A percentile compares a stretch with the other conserved stretches of the same genome.
Conservation (phyloP, 2,113 vertebrate genomes). For the Drymodes brunneopygia region DNA sequence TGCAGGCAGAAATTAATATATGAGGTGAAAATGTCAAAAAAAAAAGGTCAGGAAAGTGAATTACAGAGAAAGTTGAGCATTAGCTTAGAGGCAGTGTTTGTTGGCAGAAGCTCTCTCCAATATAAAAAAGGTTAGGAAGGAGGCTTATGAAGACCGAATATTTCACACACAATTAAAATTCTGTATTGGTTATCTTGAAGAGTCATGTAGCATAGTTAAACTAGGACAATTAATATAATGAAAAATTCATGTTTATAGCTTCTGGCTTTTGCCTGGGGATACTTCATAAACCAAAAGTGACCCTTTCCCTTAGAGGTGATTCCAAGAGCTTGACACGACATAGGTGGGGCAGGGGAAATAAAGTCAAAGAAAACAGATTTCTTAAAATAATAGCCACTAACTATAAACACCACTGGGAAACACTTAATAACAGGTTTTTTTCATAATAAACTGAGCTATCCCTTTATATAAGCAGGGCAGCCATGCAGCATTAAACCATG, state of each 20-base stretch:
- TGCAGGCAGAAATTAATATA: conserved; percentile 52
- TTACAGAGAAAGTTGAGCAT: conserved; percentile 48
- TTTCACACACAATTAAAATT: conserved; percentile 74
- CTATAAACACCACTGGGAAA: background rate
- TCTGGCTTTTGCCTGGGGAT: conserved; percentile 50
- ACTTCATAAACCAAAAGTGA: conserved; percentile 47
- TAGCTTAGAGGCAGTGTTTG: conserved; percentile 31
- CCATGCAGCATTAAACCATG: background rate
- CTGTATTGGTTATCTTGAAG: conserved; percentile 36
- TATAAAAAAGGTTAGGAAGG: conserved; percentile 43
- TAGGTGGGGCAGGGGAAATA: conserved; percentile 8
- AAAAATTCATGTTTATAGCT: conserved; percentile 71
- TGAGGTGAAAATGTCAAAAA: conserved; percentile 60
- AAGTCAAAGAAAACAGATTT: conserved; percentile 17
- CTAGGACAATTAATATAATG: conserved; percentile 74
- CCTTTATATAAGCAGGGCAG: background rate
- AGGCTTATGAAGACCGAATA: conserved; percentile 61
- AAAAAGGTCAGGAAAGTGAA: conserved; percentile 68
- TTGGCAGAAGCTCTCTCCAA: conserved; percentile 26
- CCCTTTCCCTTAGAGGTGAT: conserved; percentile 54
- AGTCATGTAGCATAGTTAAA: conserved; percentile 60
- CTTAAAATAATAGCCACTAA: background rate
- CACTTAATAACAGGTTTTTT: background rate
- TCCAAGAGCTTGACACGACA: conserved; percentile 10
- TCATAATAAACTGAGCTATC: background rate